These are phyloP conservation scores for Oeneis ivallda DNA, from an alignment of 2,888 invertebrate species.

Conservation along the genomic window DNA sequence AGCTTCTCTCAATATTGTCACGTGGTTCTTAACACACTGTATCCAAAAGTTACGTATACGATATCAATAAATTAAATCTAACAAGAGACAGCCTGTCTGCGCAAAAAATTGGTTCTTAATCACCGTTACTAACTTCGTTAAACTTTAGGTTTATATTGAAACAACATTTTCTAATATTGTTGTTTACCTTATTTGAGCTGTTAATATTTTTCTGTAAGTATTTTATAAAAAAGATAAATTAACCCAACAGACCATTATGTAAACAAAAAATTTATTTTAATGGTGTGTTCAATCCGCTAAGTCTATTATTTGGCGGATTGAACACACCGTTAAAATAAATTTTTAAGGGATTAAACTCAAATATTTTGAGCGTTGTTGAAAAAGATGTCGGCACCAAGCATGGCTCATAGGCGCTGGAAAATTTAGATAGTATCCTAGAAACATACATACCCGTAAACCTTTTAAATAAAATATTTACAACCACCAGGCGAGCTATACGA, in stretches of 20 bases:
- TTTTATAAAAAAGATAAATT: too few relatives aligned
- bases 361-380: too few relatives aligned
- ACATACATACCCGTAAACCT: neutral
- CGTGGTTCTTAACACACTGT: constrained; percentile 4
- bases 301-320: too few relatives aligned
- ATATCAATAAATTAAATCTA: constrained; percentile 7
- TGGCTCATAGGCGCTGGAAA: neutral
- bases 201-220: too few relatives aligned
- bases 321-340: too few relatives aligned
- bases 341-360: too few relatives aligned
- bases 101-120: neutral
- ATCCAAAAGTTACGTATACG: constrained; percentile 15
- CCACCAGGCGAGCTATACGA: neutral
- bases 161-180: neutral
- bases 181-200: too few relatives aligned
- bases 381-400: neutral
- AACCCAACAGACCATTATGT: too few relatives aligned
- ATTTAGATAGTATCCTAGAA: neutral
- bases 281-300: too few relatives aligned
- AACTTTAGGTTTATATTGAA: neutral
- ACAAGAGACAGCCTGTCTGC: neutral
- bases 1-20: constrained; percentile 18
- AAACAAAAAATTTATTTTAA: too few relatives aligned
- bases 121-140: neutral
- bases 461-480: neutral